Evolutionary conservation across 2,113 vertebrate genomes (phyloP), one percentile per base, ranked within the genome.

Genomic region (Engystomops pustulosus): DNA sequence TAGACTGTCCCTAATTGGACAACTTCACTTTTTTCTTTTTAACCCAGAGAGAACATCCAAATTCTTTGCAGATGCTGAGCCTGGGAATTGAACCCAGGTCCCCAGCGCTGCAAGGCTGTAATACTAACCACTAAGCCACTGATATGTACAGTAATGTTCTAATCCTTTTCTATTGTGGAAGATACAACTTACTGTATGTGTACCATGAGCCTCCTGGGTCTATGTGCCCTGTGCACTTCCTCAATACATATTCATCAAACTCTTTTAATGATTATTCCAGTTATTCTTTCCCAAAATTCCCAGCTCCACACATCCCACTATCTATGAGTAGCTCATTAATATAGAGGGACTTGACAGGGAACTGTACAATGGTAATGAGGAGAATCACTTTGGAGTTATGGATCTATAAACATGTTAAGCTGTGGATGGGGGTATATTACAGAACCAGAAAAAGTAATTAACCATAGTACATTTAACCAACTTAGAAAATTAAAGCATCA

Each of bases 351-450:
- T 38, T 77, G 49, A 77, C 72, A 55, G 32, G 58, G 27, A 34
- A 77, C 15, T 38, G 49, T 36, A 5, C 49, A 77, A 15, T 77
- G 20, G 49, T 77, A 77, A 77, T 77, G 74, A 77, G 51, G 11
- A 77, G 49, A 77, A 77, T 77, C 74, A 55, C 74, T 77, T 77
- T 58, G 74, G 49, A 77, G 51, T 58, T 77, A 77, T 77, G 34
- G 74, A 77, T 77, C 74, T 77, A 77, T 77, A 77, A 77, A 77
- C 74, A 77, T 77, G 74, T 77, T 58, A 77, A 77, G 74, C 49
- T 58, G 49, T 38, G 32, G 74, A 77, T 58, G 49, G 74, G n/a
- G 74, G 74, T 77, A 77, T 58, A 77, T 77, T 58, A 77, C 74
- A 77, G 74, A 38, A 77, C 74, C 74, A 77, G 74, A 77, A 77